Evolutionary conservation across 2,888 invertebrate species (phyloP).

Genomic region (Dynastes tityus): DNA sequence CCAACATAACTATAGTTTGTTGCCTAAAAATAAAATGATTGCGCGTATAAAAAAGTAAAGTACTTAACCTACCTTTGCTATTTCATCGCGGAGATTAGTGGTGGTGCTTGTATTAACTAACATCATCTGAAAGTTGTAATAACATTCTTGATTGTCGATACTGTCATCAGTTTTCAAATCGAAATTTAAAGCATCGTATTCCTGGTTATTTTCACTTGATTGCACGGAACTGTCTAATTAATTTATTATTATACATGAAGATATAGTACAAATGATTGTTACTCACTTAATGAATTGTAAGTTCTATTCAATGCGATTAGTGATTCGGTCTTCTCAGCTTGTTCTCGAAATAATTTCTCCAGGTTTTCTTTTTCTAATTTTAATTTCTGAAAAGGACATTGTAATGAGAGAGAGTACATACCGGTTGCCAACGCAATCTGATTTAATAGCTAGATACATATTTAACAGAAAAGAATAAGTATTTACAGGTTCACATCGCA

Average conservation of each 20-base stretch:
- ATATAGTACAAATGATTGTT: background rate
- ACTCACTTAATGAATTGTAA: slow-evolving; percentile 13
- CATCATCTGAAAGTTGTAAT: slow-evolving; percentile 37
- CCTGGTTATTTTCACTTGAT: slow-evolving; percentile 1
- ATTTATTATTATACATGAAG: background rate
- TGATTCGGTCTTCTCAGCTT: slow-evolving; percentile 22
- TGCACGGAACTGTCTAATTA: slow-evolving; percentile 10
- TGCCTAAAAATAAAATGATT: slow-evolving; percentile 16
- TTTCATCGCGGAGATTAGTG: slow-evolving; percentile 43
- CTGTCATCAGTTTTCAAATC: slow-evolving; percentile 16
- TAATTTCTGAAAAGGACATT: slow-evolving; percentile 32
- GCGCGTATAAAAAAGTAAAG: too few species aligned
- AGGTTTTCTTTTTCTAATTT: slow-evolving; percentile 38
- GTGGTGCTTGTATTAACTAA: slow-evolving; percentile 31
- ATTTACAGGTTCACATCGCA: too few species aligned
- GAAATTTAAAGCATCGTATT: background rate
- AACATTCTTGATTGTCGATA: slow-evolving; percentile 27
- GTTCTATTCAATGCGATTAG: slow-evolving; percentile 1
- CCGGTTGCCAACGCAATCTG: too few species aligned
- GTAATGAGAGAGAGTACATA: too few species aligned
- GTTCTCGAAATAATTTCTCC: slow-evolving; percentile 41
- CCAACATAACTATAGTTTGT: background rate
- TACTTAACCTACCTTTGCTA: slow-evolving; percentile 23
- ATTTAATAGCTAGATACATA: too few species aligned
- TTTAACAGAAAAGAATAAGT: too few species aligned